Base-by-base conservation (phyloP, 1,140 invertebrate genomes). In the Stegodyphus mimosarum region DNA sequence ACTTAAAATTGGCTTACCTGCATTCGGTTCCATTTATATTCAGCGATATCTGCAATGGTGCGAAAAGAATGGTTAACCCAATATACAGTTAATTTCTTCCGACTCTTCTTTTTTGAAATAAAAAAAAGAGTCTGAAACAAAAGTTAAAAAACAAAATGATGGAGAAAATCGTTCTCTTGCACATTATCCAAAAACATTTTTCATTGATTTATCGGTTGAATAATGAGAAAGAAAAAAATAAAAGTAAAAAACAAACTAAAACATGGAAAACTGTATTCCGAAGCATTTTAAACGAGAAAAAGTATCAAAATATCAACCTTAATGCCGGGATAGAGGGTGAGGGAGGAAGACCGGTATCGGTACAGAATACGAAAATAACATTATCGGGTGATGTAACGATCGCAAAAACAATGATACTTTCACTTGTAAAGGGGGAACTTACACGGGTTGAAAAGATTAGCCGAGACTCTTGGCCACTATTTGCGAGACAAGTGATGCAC, bases 141-240 rank as follows among this genome's bases (percentile, higher is more conserved):
- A 74, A 48, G 55, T 53, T 48, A 52, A 9, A 55, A 74, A 74
- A 74, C 13, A 15, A 18, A 53, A 7, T 60, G 17, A 55, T 48
- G 72, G 17, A 52, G 72, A 60, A 74, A 74, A 74, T 74, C n/a
- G 51, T 13, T 52, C 52, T 11, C 33, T 60, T 60, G 52, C 72
- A 74, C 72, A 63, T 74, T 74, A 74, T 74, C n/a, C 53, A 18
- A 53, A 15, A 55, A 49, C 72, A 74, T 74, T 74, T 74, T 74
- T 74, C 52, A 74, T 74, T 52, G 72, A 74, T 74, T 74, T 74
- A 74, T 74, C 18, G 53, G 18, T 15, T 74, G 9, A 50, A 33
- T 17, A 33, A 3, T 17, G 6, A 63, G 53, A 74, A 74, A 33
- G 33, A 60, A 74, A 74, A 72, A 74, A 60, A 11, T 52, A 17